phyloP scores from a whole-genome alignment of 2,113 vertebrate genomes.

The Marcusenius ussheri region DNA sequence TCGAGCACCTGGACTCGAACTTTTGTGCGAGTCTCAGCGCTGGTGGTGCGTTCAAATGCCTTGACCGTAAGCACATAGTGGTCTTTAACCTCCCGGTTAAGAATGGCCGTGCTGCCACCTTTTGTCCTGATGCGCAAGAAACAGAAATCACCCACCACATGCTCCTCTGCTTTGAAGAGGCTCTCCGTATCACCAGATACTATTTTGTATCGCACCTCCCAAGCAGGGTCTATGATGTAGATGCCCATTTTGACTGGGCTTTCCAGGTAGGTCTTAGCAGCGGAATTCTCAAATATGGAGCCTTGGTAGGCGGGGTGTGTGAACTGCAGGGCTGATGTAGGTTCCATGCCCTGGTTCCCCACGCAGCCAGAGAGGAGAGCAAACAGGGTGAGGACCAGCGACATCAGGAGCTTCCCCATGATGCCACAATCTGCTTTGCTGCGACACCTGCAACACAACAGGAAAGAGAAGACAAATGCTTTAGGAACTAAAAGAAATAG shows the following conservation, averaged over 20 bases:
- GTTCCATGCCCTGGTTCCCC: constrained; percentile 60
- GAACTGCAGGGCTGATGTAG: constrained; percentile 67
- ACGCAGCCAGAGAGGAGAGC: constrained; percentile 69
- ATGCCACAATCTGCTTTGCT: constrained; percentile 59
- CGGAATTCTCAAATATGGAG: constrained; percentile 94
- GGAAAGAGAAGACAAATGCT: constrained; percentile 8
- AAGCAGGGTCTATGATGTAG: constrained; percentile 68
- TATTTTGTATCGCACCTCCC: constrained; percentile 95
- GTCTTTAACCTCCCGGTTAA: constrained; percentile 94
- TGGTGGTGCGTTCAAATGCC: constrained; percentile 77
- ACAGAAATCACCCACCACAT: constrained; percentile 86
- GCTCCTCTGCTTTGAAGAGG: constrained; percentile 95
- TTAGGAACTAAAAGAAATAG: not conserved
- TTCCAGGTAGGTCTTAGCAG: constrained; percentile 89
- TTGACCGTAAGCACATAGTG: constrained; percentile 83
- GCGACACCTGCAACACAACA: constrained; percentile 59
- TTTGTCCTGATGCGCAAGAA: constrained; percentile 97
- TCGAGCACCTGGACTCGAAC: constrained; percentile 87
- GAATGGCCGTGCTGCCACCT: constrained; percentile 93
- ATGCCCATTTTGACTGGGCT: constrained; percentile 92
- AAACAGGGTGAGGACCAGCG: constrained; percentile 68
- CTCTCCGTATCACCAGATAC: constrained; percentile 93
- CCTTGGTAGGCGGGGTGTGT: constrained; percentile 81
- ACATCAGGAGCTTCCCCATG: constrained; percentile 74
- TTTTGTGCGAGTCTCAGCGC: constrained; percentile 70